Base-by-base conservation (phyloP, 1,140 invertebrate species). In the Drosophila baimaii region DNA sequence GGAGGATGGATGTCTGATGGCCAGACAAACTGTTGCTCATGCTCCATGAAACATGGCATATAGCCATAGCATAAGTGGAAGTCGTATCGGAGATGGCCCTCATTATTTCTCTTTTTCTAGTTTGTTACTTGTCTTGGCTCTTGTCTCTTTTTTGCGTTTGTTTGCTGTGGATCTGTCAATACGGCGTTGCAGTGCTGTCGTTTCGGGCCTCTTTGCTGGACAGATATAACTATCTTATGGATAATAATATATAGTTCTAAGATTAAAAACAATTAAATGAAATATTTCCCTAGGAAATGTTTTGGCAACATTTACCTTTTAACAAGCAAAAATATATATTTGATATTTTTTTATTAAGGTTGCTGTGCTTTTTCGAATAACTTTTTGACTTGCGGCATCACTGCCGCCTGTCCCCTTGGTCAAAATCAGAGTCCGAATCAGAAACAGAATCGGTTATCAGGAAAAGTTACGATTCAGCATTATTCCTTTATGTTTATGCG, bases 21-120 rank as follows among this genome's bases (percentile, higher is more conserved):
- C 68, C 68, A 71, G 51, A 71, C 68, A 71, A 71, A 71, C 68
- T 71, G 68, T 71, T 71, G 68, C 68, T 71, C 68, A 70, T 71
- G 68, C 49, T 27, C 64, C 68, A 71, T 71, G 68, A 71, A 71
- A 19, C 66, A 65, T 62, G 21, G 63, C 63, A 21, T 23, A 12
- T 19, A 57, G 52, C 68, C 25, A n/a, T 12, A 70, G 52, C 65
- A 71, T 71, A 71, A 71, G 68, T 71, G 68, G 65, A 71, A 71
- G 43, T 49, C 65, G 43, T 49, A 70, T 71, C 64, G 25, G 9
- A 47, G 64, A 71, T 71, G 68, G 47, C 68, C 33, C 29, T 70
- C 65, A 70, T 71, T 71, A 57, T 70, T 71, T 71, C 51, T 39
- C n/a, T 25, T 68, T 29, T 39, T 39, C 35, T 17, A 35, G 51